Conservation (phyloP, 2,113 vertebrate species). For the Leptosomus discolor region DNA sequence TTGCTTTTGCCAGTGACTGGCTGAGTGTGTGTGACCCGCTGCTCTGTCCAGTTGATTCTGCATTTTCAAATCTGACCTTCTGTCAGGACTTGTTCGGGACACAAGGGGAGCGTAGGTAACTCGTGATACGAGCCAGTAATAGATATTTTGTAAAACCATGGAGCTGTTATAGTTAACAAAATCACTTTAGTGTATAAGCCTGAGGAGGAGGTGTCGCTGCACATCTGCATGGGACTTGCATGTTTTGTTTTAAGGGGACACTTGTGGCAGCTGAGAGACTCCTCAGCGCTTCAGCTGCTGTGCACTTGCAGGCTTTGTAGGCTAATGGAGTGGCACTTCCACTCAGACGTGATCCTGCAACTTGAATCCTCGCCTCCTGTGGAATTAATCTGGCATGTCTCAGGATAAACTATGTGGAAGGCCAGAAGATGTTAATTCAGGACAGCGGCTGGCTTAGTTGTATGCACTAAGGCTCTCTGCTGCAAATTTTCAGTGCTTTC, state of each 20-base stretch:
- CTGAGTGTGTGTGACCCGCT: neutral
- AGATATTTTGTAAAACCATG: neutral
- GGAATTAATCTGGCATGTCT: too few species aligned
- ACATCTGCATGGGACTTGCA: too few species aligned
- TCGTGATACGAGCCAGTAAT: neutral
- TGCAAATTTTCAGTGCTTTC: neutral
- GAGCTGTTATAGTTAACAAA: neutral
- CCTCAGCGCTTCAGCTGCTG: too few species aligned
- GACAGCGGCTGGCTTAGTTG: neutral
- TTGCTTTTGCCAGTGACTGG: neutral
- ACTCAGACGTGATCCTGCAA: too few species aligned
- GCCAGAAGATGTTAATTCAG: accelerated
- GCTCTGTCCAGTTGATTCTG: neutral
- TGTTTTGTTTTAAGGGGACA: neutral
- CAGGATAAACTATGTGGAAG: neutral
- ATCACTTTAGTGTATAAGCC: neutral
- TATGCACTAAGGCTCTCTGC: too few species aligned
- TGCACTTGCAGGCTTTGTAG: too few species aligned
- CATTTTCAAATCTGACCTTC: neutral
- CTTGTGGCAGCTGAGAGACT: neutral
- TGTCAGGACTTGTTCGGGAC: neutral
- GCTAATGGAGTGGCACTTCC: neutral
- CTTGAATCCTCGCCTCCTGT: accelerated
- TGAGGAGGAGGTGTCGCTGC: neutral
- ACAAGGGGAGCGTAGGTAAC: too few species aligned